Percentiles rank a stretch among this genome's conserved stretches.
Evolutionary conservation across 2,888 invertebrate genomes (phyloP).

Genomic region (Chorisops tibialis): DNA sequence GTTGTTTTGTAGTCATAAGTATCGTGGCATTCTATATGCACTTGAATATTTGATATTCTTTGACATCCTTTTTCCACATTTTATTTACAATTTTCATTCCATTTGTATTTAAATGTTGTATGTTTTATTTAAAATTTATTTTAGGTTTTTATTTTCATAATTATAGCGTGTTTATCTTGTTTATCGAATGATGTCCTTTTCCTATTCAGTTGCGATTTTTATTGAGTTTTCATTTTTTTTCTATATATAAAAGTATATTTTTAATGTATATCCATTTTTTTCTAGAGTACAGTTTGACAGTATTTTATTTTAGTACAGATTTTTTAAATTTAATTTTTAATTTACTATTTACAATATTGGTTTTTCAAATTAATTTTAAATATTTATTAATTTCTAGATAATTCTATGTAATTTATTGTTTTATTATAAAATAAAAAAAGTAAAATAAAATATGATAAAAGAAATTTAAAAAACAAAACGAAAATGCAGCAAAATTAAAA

Average conservation of each 20-base stretch:
- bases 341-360: constrained; percentile 21
- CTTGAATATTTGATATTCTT: too few relatives aligned
- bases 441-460: constrained; percentile 10
- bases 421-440: neutral
- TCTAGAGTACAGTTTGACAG: constrained; percentile 11
- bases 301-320: constrained; percentile 2
- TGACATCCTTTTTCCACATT: too few relatives aligned
- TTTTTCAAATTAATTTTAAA: neutral
- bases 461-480: too few relatives aligned
- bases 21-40: too few relatives aligned
- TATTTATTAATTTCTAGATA: neutral
- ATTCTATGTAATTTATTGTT: constrained; percentile 10
- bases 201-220: too few relatives aligned
- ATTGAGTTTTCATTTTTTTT: too few relatives aligned
- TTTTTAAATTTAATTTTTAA: constrained; percentile 12
- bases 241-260: too few relatives aligned
- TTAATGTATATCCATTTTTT: neutral
- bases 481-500: too few relatives aligned
- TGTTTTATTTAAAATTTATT: constrained; percentile 14
- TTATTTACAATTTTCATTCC: neutral
- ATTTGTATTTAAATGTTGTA: constrained; percentile 3
- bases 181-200: too few relatives aligned
- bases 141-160: constrained; percentile 18
- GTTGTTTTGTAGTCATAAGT: too few relatives aligned
- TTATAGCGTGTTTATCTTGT: neutral